Conservation (phyloP, 1,140 invertebrate species). For the Drosophila suzukii region DNA sequence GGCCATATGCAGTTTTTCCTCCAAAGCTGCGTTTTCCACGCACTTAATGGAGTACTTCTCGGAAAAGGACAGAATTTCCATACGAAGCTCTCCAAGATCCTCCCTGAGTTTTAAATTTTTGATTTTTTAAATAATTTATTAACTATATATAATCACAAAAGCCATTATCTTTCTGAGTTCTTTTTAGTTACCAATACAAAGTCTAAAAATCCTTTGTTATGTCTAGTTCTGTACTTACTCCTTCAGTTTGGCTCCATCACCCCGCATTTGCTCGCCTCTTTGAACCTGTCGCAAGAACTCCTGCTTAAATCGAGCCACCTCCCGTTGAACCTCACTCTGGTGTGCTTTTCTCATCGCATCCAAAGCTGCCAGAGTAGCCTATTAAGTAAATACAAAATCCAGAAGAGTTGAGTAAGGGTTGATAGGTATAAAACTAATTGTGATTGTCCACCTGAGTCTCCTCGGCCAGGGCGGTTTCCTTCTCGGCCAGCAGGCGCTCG, state of each 20-base stretch:
- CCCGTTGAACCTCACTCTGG: constrained; percentile 94
- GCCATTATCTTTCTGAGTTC: too few relatives aligned
- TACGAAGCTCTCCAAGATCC: constrained; percentile 93
- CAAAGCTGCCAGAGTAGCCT: constrained; percentile 90
- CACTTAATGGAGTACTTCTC: constrained; percentile 97
- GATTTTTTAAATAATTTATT: too few relatives aligned
- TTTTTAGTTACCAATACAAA: too few relatives aligned
- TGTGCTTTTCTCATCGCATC: constrained; percentile 97
- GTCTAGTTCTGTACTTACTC: constrained; percentile 59
- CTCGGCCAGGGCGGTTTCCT: constrained; percentile 94
- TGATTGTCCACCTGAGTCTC: constrained; percentile 89
- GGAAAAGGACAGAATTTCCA: constrained; percentile 94
- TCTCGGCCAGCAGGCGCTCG: constrained; percentile 87
- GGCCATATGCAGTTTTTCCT: constrained; percentile 91
- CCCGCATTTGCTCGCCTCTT: constrained; percentile 85
- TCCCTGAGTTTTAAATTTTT: constrained; percentile 85
- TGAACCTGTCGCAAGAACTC: constrained; percentile 91
- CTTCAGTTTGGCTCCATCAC: constrained; percentile 69
- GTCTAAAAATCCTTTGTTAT: too few relatives aligned
- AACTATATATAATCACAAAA: too few relatives aligned
- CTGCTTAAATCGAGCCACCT: constrained; percentile 94
- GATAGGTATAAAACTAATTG: background rate
- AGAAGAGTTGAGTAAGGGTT: background rate
- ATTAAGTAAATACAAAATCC: constrained; percentile 1
- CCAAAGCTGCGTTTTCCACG: constrained; percentile 93